Conservation (phyloP, 2,113 vertebrate species). For the Sturnira hondurensis region DNA sequence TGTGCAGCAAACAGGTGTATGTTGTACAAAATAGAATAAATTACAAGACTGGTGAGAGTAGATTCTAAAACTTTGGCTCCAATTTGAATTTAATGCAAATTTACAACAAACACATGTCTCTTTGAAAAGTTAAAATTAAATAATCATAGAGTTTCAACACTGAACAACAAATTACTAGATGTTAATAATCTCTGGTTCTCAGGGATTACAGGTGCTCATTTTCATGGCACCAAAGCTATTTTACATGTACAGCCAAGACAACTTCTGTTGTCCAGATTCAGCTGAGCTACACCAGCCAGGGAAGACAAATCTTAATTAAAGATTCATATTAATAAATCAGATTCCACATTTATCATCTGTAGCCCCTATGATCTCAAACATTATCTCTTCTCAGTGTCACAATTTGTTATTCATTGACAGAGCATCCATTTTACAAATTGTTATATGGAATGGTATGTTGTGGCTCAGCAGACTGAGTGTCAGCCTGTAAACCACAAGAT, state of each 20-base stretch:
- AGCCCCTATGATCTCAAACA: background rate
- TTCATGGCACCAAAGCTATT: background rate
- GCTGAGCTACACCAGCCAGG: too few relatives aligned
- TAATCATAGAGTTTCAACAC: background rate
- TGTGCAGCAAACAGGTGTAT: slow-evolving; percentile 19
- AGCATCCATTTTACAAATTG: background rate
- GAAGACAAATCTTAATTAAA: background rate
- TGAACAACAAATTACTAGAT: background rate
- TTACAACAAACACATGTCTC: slow-evolving; percentile 45
- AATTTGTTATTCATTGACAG: background rate
- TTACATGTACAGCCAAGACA: background rate
- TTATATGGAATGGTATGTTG: background rate
- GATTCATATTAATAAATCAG: background rate
- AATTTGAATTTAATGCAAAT: slow-evolving; percentile 46
- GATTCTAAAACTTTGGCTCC: slow-evolving; percentile 32
- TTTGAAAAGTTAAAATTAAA: background rate
- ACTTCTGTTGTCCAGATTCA: background rate
- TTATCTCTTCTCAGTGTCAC: background rate
- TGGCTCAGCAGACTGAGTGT: too few relatives aligned
- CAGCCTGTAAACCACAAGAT: too few relatives aligned
- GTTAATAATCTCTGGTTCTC: background rate
- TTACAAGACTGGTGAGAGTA: background rate
- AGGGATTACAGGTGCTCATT: background rate
- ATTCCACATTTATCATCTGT: background rate
- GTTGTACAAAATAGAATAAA: background rate